A percentile compares a stretch with the other conserved stretches of the same genome.
These are phyloP conservation scores for Drosophila fulvimacula DNA, from an alignment of 2,888 invertebrate species.

Conservation along the genomic window DNA sequence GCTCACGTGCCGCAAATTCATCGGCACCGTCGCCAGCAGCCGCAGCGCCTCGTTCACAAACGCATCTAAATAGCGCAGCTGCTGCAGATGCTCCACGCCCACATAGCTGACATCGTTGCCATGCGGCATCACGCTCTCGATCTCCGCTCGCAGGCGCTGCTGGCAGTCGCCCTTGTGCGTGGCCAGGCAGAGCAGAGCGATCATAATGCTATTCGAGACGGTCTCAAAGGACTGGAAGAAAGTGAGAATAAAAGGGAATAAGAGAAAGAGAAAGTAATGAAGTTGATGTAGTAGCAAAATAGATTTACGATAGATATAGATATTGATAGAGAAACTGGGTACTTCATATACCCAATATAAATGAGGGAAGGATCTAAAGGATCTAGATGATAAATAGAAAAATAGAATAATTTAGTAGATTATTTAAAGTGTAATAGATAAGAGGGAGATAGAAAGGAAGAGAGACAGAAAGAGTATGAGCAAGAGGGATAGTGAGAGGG, in stretches of 20 bases:
- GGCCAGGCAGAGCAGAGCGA: conserved; percentile 81
- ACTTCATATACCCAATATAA: not conserved
- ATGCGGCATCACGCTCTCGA: conserved; percentile 65
- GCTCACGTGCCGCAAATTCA: conserved; percentile 82
- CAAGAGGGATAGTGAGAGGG: not conserved
- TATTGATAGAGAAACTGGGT: not conserved
- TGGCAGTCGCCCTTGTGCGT: conserved; percentile 78
- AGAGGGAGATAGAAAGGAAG: not conserved
- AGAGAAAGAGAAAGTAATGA: not conserved
- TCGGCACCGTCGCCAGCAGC: conserved; percentile 82
- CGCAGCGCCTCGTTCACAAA: conserved; percentile 83
- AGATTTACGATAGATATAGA: not conserved
- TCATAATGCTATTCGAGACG: conserved; percentile 81
- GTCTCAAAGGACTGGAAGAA: conserved; percentile 81
- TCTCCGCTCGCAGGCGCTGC: conserved; percentile 79
- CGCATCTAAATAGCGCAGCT: conserved; percentile 82
- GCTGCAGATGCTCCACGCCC: conserved; percentile 74
- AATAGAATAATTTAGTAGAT: too few species aligned
- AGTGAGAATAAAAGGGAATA: too few species aligned
- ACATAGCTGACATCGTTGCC: conserved; percentile 62
- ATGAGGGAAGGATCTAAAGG: not conserved
- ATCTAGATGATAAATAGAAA: not conserved
- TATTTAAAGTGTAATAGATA: too few species aligned
- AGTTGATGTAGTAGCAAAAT: not conserved
- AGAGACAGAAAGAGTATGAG: not conserved